Evolutionary conservation across 2,888 invertebrate species (phyloP).

Genomic region (Drosophila anomelani): DNA sequence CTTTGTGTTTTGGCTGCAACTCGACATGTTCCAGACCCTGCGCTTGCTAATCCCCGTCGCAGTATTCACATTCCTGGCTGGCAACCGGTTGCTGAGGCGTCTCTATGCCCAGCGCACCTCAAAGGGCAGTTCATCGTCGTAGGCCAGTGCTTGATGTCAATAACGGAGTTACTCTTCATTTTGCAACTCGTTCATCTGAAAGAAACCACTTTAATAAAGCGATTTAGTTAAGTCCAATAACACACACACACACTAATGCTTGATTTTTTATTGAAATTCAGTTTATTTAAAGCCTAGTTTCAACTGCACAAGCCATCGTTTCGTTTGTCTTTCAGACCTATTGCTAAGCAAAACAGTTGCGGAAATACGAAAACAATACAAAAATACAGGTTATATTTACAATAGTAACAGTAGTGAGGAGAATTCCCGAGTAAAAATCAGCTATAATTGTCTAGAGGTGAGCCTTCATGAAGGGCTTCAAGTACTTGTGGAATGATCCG

Average conservation of each 20-base stretch:
- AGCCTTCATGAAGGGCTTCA: conserved; percentile 89
- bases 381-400: conserved; percentile 33
- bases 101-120: conserved; percentile 85
- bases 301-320: conserved; percentile 14
- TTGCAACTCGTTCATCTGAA: conserved; percentile 45
- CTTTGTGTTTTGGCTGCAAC: conserved; percentile 94
- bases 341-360: conserved; percentile 36
- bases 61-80: conserved; percentile 95
- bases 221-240: conserved; percentile 70
- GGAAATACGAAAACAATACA: conserved; percentile 34
- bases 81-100: conserved; percentile 94
- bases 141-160: conserved; percentile 35
- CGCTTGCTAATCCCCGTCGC: conserved; percentile 94
- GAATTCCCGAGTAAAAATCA: neutral
- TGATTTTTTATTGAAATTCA: conserved; percentile 4
- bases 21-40: conserved; percentile 98
- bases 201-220: conserved; percentile 65
- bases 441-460: conserved; percentile 80
- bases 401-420: conserved; percentile 19
- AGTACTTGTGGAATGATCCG: conserved; percentile 87
- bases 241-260: conserved; percentile 20
- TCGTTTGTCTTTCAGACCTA: conserved; percentile 27
- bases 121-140: conserved; percentile 64
- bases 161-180: conserved; percentile 50
- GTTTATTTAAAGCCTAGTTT: conserved; percentile 35